A percentile compares a stretch with the other conserved stretches of the same genome.
Conservation (phyloP, 1,140 invertebrate species). For the Bombus turneri region DNA sequence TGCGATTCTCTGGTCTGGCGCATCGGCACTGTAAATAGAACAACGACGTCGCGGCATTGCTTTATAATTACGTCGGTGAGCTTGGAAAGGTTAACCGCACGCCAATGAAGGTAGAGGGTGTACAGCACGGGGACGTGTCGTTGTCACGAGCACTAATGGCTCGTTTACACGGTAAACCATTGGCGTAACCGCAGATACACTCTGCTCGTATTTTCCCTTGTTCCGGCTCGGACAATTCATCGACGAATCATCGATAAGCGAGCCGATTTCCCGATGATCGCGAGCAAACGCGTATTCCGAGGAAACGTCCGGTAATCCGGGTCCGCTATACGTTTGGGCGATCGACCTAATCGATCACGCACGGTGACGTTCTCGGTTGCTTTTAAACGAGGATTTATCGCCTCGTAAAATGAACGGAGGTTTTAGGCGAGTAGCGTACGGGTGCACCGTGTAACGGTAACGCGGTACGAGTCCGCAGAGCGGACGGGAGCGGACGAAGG, state of each 20-base stretch:
- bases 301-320: no score
- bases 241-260: background rate
- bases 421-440: background rate
- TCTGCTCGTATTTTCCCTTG: background rate
- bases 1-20: constrained; percentile 7
- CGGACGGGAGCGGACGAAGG: constrained; percentile 26
- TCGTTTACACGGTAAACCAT: constrained; percentile 45
- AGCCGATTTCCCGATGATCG: background rate
- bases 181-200: constrained; percentile 43
- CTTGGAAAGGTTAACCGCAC: constrained; percentile 55
- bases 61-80: constrained; percentile 63
- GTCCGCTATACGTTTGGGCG: no score
- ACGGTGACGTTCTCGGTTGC: no score
- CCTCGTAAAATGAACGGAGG: background rate
- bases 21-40: constrained; percentile 37
- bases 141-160: constrained; percentile 60
- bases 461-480: background rate
- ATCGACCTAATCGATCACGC: no score
- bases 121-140: constrained; percentile 47
- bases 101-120: constrained; percentile 47
- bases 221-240: background rate
- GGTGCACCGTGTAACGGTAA: background rate
- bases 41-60: constrained; percentile 52
- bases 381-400: constrained; percentile 12
- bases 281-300: no score